Percentiles rank a stretch among this genome's conserved stretches.
These are phyloP conservation scores for Carassius gibelio DNA, from an alignment of 2,113 vertebrate genomes.

Conservation along the genomic window DNA sequence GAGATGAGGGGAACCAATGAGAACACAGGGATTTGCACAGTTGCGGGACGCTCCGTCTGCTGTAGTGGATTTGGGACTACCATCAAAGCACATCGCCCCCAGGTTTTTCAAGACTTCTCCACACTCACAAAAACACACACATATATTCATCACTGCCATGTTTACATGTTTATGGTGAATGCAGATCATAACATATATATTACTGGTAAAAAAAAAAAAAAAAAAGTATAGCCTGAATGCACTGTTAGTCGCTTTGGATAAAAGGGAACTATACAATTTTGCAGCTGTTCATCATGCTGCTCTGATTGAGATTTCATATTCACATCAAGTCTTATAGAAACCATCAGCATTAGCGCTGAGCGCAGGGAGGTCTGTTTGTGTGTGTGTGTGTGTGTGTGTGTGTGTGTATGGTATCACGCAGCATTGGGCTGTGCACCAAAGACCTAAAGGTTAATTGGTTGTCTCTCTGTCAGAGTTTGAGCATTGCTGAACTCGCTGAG, in stretches of 20 bases:
- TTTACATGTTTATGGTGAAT: not conserved
- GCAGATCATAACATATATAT: no score
- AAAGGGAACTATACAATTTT: not conserved
- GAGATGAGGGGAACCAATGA: slow-evolving; percentile 30
- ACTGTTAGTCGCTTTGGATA: no score
- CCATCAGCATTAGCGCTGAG: not conserved
- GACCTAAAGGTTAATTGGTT: slow-evolving; percentile 68
- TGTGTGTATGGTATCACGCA: slow-evolving; percentile 50
- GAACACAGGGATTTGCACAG: slow-evolving; percentile 20
- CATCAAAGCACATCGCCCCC: slow-evolving; percentile 25
- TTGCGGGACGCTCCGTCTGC: slow-evolving; percentile 15
- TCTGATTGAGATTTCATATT: slow-evolving; percentile 11
- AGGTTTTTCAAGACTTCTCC: slow-evolving; percentile 27
- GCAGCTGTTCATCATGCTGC: not conserved
- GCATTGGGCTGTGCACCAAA: slow-evolving; percentile 42
- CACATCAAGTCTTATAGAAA: not conserved
- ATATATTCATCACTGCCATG: not conserved
- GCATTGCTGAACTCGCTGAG: slow-evolving; percentile 53
- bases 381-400: not conserved
- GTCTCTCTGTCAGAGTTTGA: slow-evolving; percentile 51
- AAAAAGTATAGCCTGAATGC: no score
- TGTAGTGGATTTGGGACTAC: slow-evolving; percentile 20
- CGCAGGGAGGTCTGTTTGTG: not conserved
- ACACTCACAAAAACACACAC: not conserved
- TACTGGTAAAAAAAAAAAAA: not conserved